Percentiles rank a stretch among this genome's conserved stretches.
These are phyloP conservation scores for Beris chalybata DNA, from an alignment of 2,888 invertebrate species.

Conservation along the genomic window DNA sequence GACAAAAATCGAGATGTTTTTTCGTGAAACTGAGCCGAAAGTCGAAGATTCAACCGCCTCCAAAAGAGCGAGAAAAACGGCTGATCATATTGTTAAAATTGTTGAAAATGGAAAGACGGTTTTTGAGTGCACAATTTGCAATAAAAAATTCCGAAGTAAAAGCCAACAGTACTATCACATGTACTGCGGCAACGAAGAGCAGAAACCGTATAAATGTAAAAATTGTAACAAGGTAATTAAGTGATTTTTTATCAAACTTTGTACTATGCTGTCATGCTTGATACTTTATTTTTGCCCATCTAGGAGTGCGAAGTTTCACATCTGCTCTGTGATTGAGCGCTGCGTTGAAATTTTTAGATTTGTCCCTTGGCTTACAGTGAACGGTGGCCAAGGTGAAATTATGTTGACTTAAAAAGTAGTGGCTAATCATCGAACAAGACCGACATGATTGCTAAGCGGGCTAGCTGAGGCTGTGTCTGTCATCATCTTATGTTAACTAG, in stretches of 20 bases:
- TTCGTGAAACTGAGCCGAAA: not conserved
- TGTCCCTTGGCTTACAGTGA: no score
- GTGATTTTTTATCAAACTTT: slow-evolving; percentile 26
- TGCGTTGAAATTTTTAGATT: no score
- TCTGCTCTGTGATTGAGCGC: no score
- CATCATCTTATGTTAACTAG: no score
- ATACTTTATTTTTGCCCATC: no score
- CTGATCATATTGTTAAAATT: slow-evolving; percentile 40
- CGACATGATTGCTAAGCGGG: no score
- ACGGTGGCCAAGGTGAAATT: no score
- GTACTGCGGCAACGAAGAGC: slow-evolving; percentile 60
- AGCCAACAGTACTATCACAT: slow-evolving; percentile 68
- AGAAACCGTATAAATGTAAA: slow-evolving; percentile 59
- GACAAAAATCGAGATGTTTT: slow-evolving; percentile 22
- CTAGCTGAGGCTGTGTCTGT: no score
- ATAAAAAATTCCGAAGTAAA: slow-evolving; percentile 69
- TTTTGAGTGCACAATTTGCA: slow-evolving; percentile 64
- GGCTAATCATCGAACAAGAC: no score
- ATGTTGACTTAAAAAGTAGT: no score
- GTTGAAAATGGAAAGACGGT: slow-evolving; percentile 50
- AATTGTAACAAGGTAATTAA: slow-evolving; percentile 49
- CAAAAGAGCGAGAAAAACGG: not conserved
- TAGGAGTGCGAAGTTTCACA: no score
- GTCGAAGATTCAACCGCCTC: not conserved
- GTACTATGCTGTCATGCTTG: no score